phyloP scores from a whole-genome alignment of 1,140 invertebrate genomes.

The Cephus cinctus region DNA sequence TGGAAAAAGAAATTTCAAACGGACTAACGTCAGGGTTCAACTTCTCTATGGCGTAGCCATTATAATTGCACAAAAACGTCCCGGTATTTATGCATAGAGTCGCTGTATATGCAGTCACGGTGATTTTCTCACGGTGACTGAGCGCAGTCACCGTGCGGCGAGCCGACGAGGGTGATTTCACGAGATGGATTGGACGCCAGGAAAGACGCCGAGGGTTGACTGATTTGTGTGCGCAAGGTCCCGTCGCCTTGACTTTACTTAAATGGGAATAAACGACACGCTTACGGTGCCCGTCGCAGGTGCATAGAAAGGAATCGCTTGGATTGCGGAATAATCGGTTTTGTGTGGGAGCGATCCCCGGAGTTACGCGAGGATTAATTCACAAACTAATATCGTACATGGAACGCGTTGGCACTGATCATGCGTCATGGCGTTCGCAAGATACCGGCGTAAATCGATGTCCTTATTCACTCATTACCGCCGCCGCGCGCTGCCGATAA shows the following conservation, averaged over 20 bases:
- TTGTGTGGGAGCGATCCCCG: slow-evolving; percentile 25
- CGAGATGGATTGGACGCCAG: slow-evolving; percentile 39
- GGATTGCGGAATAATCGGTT: slow-evolving; percentile 33
- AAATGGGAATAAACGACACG: slow-evolving; percentile 44
- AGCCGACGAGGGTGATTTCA: slow-evolving; percentile 31
- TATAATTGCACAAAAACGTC: slow-evolving; percentile 10
- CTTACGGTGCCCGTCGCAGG: slow-evolving; percentile 26
- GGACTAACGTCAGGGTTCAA: neutral
- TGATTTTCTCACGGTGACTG: slow-evolving; percentile 13
- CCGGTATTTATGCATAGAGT: slow-evolving; percentile 13
- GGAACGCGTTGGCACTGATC: neutral
- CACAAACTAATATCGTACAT: neutral
- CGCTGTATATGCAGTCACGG: neutral
- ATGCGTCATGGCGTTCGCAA: too few relatives aligned
- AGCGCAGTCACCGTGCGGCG: slow-evolving; percentile 26
- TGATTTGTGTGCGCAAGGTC: slow-evolving; percentile 44
- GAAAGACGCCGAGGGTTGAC: slow-evolving; percentile 35
- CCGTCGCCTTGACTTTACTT: slow-evolving; percentile 44
- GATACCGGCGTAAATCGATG: too few relatives aligned
- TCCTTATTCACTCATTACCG: too few relatives aligned
- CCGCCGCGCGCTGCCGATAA: too few relatives aligned
- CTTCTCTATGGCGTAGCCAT: neutral
- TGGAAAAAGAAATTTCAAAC: too few relatives aligned
- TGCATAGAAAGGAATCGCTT: slow-evolving; percentile 37
- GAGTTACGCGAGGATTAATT: slow-evolving; percentile 6